These are phyloP conservation scores for Alsophila aescularia DNA, from an alignment of 2,888 invertebrate species.

Conservation along the genomic window DNA sequence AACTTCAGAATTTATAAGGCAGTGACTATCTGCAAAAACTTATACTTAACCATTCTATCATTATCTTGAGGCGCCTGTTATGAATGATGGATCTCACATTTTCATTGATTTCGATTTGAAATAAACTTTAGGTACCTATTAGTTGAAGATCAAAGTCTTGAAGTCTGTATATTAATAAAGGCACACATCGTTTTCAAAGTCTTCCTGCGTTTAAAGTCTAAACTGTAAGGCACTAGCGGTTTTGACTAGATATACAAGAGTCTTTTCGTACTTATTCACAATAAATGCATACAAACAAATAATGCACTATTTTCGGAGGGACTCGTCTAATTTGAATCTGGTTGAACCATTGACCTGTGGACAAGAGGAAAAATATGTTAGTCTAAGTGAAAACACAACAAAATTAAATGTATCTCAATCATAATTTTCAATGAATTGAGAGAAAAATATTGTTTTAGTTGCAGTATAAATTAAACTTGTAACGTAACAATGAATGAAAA, in stretches of 20 bases:
- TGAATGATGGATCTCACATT: too few species aligned
- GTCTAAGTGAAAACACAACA: slow-evolving; percentile 3
- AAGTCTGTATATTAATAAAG: too few species aligned
- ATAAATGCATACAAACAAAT: slow-evolving; percentile 64
- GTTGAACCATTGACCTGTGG: slow-evolving; percentile 55
- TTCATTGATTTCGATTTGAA: too few species aligned
- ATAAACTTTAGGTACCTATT: too few species aligned
- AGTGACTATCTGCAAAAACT: too few species aligned
- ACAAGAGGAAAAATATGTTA: slow-evolving; percentile 58
- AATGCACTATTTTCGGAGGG: slow-evolving; percentile 76
- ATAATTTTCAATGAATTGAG: neutral
- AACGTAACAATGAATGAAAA: too few species aligned
- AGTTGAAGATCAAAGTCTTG: slow-evolving; percentile 2
- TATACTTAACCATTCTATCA: too few species aligned
- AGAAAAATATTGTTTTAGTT: too few species aligned
- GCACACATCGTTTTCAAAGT: slow-evolving; percentile 14
- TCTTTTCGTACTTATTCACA: slow-evolving; percentile 75
- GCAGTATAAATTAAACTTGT: too few species aligned
- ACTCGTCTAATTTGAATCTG: slow-evolving; percentile 61
- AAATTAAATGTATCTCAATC: too few species aligned
- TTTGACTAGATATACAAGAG: slow-evolving; percentile 81
- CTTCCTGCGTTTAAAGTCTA: slow-evolving; percentile 46
- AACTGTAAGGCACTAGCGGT: slow-evolving; percentile 74
- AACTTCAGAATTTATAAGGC: too few species aligned
- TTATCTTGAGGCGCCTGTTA: too few species aligned